Conservation (phyloP, 2,888 invertebrate genomes). For the Folsomia manolachei region DNA sequence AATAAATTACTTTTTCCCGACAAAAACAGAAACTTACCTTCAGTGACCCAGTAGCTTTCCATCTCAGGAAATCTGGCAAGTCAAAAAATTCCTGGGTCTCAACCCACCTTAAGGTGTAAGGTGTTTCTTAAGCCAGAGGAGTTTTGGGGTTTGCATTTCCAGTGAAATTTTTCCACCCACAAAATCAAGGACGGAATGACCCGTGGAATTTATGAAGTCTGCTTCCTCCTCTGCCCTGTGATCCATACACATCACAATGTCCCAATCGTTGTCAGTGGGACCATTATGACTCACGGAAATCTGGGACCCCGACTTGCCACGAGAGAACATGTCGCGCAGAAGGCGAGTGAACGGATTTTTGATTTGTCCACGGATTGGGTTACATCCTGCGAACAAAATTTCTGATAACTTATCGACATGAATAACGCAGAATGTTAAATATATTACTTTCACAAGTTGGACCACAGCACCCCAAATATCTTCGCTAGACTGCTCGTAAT, state of each 20-base stretch:
- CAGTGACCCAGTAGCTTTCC: conserved; percentile 73
- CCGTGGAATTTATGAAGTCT: conserved; percentile 68
- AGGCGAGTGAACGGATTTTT: conserved; percentile 79
- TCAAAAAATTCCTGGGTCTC: conserved; percentile 78
- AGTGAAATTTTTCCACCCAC: conserved; percentile 89
- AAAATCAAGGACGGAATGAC: conserved; percentile 74
- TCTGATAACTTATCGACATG: too few species aligned
- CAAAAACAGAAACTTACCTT: too few species aligned
- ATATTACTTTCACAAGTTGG: conserved; percentile 68
- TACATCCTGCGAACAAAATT: too few species aligned
- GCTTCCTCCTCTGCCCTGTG: conserved; percentile 81
- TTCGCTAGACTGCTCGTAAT: conserved; percentile 86
- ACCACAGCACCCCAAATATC: conserved; percentile 80
- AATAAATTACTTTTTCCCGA: too few species aligned
- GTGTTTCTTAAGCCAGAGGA: conserved; percentile 84
- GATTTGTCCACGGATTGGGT: too few species aligned
- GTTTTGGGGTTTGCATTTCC: conserved; percentile 96
- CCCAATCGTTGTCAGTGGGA: conserved; percentile 68
- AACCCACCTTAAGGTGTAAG: conserved; percentile 59
- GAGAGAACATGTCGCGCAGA: conserved; percentile 93
- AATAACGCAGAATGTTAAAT: too few species aligned
- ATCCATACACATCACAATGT: conserved; percentile 90
- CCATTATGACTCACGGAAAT: conserved; percentile 62
- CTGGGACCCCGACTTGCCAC: conserved; percentile 61
- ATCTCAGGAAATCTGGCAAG: conserved; percentile 88